phyloP scores from a whole-genome alignment of 2,113 vertebrate species.

The Tachycineta bicolor region DNA sequence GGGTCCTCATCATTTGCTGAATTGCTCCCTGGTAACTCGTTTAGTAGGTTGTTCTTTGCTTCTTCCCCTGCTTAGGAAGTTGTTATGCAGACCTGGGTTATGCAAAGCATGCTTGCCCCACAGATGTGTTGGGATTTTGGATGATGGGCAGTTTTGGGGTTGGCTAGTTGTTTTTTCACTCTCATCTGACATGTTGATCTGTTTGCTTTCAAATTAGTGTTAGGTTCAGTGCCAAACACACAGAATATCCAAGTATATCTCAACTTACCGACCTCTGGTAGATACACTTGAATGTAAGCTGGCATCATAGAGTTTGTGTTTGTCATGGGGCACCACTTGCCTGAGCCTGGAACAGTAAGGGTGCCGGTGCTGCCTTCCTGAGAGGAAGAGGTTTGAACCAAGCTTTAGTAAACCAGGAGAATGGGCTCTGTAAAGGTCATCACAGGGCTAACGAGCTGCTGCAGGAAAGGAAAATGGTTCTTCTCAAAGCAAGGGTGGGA shows the following conservation, averaged over 20 bases:
- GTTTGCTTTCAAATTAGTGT: background rate
- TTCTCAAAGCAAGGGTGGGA: background rate
- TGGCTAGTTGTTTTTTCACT: background rate
- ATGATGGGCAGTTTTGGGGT: background rate
- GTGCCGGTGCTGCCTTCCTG: background rate
- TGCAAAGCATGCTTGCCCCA: background rate
- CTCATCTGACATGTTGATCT: background rate
- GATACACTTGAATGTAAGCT: background rate
- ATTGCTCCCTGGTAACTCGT: background rate
- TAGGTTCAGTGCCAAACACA: background rate
- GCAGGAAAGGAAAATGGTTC: background rate
- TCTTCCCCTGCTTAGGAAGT: background rate
- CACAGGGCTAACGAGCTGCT: fast-evolving
- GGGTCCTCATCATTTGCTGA: background rate
- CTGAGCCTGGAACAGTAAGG: background rate
- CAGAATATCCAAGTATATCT: background rate
- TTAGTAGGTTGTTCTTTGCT: background rate
- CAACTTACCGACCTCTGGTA: background rate
- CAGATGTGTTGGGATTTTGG: background rate
- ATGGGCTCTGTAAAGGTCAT: background rate
- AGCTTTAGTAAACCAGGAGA: background rate
- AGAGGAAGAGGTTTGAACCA: background rate
- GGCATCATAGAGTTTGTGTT: background rate
- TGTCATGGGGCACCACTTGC: background rate
- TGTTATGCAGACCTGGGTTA: background rate